These are phyloP conservation scores for Pluvianellus socialis DNA, from an alignment of 2,113 vertebrate genomes.

Conservation along the genomic window DNA sequence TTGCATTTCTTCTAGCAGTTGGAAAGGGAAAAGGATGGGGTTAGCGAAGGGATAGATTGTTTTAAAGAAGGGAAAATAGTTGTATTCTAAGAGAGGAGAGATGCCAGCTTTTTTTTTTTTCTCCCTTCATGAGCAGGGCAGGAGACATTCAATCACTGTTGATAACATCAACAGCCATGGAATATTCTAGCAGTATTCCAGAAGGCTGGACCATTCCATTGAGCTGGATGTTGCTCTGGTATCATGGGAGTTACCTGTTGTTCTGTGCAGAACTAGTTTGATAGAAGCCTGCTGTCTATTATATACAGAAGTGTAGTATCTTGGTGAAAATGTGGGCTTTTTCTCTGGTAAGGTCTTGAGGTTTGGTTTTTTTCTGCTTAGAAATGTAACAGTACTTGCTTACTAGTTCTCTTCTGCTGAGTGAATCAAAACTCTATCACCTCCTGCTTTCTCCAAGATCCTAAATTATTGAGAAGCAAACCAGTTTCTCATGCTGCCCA, in stretches of 20 bases:
- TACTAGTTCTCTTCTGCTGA: background rate
- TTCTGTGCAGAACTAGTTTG: background rate
- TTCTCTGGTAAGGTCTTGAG: background rate
- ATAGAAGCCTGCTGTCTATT: background rate
- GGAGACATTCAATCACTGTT: background rate
- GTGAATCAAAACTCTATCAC: background rate
- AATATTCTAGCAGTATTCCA: background rate
- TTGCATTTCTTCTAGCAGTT: background rate
- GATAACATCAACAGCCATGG: background rate
- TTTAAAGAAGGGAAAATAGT: background rate
- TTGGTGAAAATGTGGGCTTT: fast-evolving
- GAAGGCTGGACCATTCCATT: background rate
- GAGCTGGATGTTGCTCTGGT: background rate
- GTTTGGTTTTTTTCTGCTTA: background rate
- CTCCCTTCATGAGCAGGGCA: background rate
- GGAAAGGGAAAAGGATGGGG: background rate
- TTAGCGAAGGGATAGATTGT: background rate
- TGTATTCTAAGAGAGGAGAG: background rate
- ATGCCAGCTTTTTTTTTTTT: background rate
- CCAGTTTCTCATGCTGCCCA: background rate
- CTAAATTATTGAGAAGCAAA: background rate
- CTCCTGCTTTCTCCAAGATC: background rate
- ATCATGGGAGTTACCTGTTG: background rate
- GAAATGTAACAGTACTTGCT: background rate
- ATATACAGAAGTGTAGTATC: background rate